phyloP scores from a whole-genome alignment of 2,888 invertebrate species.

The Drosophila helvetica region DNA sequence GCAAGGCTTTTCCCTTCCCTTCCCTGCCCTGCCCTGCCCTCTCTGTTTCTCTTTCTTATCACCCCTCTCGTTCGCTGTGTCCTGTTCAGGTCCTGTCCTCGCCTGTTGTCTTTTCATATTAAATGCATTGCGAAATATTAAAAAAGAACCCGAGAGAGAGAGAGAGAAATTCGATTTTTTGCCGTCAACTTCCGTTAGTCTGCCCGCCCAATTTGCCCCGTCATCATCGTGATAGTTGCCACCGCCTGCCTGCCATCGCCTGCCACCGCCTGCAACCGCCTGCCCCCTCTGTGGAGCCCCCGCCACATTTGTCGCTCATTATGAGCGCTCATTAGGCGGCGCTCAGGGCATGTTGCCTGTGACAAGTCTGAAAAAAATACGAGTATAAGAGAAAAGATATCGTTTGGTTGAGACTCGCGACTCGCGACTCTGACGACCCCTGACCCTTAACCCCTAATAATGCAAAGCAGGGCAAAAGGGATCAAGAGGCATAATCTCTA shows the following conservation, averaged over 20 bases:
- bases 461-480: slow-evolving; percentile 15
- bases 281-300: slow-evolving; percentile 2
- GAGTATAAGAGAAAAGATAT: background rate
- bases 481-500: slow-evolving; percentile 29
- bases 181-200: slow-evolving; percentile 71
- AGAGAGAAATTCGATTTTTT: slow-evolving; percentile 68
- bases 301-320: slow-evolving; percentile 69
- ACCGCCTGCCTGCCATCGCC: slow-evolving; percentile 3
- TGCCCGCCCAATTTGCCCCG: slow-evolving; percentile 36
- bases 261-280: background rate
- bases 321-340: slow-evolving; percentile 77
- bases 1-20: slow-evolving; percentile 45
- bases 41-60: background rate
- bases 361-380: slow-evolving; percentile 51
- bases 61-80: background rate
- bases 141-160: slow-evolving; percentile 7
- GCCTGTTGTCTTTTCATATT: slow-evolving; percentile 78
- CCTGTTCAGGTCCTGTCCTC: slow-evolving; percentile 51
- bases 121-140: slow-evolving; percentile 73
- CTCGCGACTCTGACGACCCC: slow-evolving; percentile 19
- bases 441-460: slow-evolving; percentile 37
- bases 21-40: slow-evolving; percentile 7
- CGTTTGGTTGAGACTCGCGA: slow-evolving; percentile 7
- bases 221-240: slow-evolving; percentile 40
- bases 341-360: slow-evolving; percentile 70